Percentiles rank a stretch among this genome's conserved stretches.
Evolutionary conservation across 2,888 invertebrate genomes (phyloP).

Genomic region (Mythimna lalbum): DNA sequence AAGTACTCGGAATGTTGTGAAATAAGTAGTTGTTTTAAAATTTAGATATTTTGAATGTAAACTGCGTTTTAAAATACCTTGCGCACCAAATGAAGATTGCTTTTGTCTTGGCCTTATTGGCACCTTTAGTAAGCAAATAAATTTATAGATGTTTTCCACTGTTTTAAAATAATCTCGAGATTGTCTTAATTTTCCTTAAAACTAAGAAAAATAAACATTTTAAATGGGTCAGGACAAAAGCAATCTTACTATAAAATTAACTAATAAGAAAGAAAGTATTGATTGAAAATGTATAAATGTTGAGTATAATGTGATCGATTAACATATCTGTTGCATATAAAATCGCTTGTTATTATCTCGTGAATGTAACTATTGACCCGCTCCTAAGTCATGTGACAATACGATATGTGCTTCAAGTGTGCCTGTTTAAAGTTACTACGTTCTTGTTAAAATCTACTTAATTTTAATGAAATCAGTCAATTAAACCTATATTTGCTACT

Average conservation of each 20-base stretch:
- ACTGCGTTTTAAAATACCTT: slow-evolving; percentile 50
- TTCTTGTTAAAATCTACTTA: slow-evolving; percentile 10
- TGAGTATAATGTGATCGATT: slow-evolving; percentile 68
- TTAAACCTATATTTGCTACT: slow-evolving; percentile 18
- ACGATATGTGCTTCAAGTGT: slow-evolving; percentile 34
- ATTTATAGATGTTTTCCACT: background rate
- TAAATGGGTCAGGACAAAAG: slow-evolving; percentile 39
- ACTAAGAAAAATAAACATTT: background rate
- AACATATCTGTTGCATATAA: slow-evolving; percentile 74
- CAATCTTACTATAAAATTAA: slow-evolving; percentile 33
- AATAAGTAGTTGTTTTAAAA: slow-evolving; percentile 62
- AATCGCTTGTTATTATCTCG: slow-evolving; percentile 68
- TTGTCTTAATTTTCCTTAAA: background rate
- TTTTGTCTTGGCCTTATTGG: slow-evolving; percentile 41
- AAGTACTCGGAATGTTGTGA: slow-evolving; percentile 70
- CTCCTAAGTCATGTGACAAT: slow-evolving; percentile 37
- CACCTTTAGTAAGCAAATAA: too few relatives aligned
- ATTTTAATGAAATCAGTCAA: slow-evolving; percentile 35
- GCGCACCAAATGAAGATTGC: slow-evolving; percentile 39
- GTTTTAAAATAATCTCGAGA: background rate
- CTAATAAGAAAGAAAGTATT: slow-evolving; percentile 47
- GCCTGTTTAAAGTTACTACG: slow-evolving; percentile 32
- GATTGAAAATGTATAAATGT: slow-evolving; percentile 60
- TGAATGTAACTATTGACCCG: slow-evolving; percentile 51
- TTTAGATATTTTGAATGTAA: slow-evolving; percentile 62